Evolutionary conservation across 1,140 invertebrate genomes (phyloP).

Genomic region (Trachymyrmex cornetzi): DNA sequence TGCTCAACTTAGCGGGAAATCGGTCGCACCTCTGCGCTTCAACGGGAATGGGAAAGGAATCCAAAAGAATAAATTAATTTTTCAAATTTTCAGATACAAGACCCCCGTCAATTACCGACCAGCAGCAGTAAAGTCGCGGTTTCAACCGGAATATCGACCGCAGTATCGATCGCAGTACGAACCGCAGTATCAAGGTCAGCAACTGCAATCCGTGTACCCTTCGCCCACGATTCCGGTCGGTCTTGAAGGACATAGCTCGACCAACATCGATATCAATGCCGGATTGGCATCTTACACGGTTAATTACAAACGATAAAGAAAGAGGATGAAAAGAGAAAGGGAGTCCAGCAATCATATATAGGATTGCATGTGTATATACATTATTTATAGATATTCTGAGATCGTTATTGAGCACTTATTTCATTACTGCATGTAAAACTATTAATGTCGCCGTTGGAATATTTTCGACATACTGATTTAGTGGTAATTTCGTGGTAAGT

Average conservation of each 20-base stretch:
- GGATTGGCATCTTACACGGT: slow-evolving; percentile 90
- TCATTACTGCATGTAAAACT: slow-evolving; percentile 17
- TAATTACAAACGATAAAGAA: slow-evolving; percentile 86
- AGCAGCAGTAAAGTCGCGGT: slow-evolving; percentile 68
- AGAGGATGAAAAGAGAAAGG: neutral
- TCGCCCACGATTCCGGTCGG: slow-evolving; percentile 65
- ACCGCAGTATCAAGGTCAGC: slow-evolving; percentile 84
- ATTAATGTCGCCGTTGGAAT: neutral
- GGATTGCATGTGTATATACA: slow-evolving; percentile 55
- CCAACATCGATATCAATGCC: slow-evolving; percentile 89
- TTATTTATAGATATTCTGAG: slow-evolving; percentile 42
- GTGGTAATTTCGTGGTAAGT: slow-evolving; percentile 10
- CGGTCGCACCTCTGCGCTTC: slow-evolving; percentile 14
- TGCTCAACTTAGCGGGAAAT: slow-evolving; percentile 60
- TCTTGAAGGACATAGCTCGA: slow-evolving; percentile 88
- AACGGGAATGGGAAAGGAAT: slow-evolving; percentile 25
- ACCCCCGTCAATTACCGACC: slow-evolving; percentile 81
- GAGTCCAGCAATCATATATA: neutral
- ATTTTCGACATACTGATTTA: slow-evolving; percentile 9
- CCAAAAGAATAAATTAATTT: slow-evolving; percentile 24
- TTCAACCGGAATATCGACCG: slow-evolving; percentile 82
- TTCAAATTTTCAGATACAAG: slow-evolving; percentile 50
- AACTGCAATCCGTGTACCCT: slow-evolving; percentile 71
- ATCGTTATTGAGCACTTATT: slow-evolving; percentile 7
- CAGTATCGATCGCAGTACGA: slow-evolving; percentile 77